A percentile compares a stretch with the other conserved stretches of the same genome.
phyloP scores from a whole-genome alignment of 2,797 vertebrate species.

The Amblyraja radiata region DNA sequence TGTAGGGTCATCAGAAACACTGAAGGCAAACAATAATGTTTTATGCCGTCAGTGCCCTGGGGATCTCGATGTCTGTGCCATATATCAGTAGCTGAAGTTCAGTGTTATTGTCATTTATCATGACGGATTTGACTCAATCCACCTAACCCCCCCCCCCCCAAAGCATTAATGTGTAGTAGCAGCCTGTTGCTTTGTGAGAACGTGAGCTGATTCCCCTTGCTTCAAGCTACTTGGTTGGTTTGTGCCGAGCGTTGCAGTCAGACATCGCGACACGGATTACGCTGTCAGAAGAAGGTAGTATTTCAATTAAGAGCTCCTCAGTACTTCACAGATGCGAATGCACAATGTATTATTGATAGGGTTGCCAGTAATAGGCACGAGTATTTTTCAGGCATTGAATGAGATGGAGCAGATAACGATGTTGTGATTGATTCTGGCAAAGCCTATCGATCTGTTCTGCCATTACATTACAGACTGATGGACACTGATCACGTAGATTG shows the following conservation, averaged over 20 bases:
- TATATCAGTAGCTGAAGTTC: slow-evolving; percentile 47
- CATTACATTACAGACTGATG: not conserved
- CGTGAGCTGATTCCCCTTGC: no score
- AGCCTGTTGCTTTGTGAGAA: not conserved
- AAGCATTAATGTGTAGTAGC: not conserved
- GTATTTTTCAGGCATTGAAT: not conserved
- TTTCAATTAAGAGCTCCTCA: slow-evolving; percentile 18
- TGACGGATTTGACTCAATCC: slow-evolving; percentile 43
- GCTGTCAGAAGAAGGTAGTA: not conserved
- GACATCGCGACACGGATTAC: not conserved
- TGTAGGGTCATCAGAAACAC: no score
- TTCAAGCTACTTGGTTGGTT: not conserved
- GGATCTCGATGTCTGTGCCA: slow-evolving; percentile 46
- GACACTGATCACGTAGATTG: not conserved
- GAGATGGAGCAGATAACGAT: not conserved
- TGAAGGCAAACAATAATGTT: not conserved
- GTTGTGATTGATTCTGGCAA: slow-evolving; percentile 28
- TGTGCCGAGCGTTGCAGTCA: not conserved
- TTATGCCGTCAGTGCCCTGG: slow-evolving; percentile 43
- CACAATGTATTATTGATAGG: not conserved
- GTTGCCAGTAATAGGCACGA: not conserved
- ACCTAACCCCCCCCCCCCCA: slow-evolving; percentile 42
- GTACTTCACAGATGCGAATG: not conserved
- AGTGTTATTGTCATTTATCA: slow-evolving; percentile 20
- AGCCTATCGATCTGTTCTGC: not conserved